phyloP scores from a whole-genome alignment of 1,140 invertebrate genomes.

The Heliconius himera region DNA sequence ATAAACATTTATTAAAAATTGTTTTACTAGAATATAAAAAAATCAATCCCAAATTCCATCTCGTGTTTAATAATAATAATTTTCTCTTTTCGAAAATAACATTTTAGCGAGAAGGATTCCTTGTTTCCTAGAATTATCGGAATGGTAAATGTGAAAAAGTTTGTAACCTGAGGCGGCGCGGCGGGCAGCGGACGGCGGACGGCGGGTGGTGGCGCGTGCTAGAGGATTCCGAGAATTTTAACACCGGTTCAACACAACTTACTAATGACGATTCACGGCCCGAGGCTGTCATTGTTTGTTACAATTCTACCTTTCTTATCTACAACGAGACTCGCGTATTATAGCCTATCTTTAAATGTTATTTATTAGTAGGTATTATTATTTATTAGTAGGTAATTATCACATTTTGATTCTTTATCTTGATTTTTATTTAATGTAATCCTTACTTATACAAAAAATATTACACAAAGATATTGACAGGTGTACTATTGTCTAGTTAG shows the following conservation, averaged over 20 bases:
- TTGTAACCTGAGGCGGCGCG: conserved; percentile 52
- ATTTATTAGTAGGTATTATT: background rate
- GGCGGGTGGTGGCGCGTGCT: conserved; percentile 61
- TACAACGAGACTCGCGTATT: conserved; percentile 5
- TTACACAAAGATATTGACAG: too few species aligned
- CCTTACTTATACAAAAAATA: too few species aligned
- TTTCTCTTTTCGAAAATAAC: conserved; percentile 41
- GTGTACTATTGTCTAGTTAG: too few species aligned
- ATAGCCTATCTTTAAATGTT: background rate
- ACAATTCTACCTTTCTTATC: conserved; percentile 29
- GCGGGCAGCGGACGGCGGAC: conserved; percentile 32
- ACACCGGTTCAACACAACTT: conserved; percentile 52
- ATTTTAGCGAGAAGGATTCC: conserved; percentile 55
- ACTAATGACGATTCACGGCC: conserved; percentile 33
- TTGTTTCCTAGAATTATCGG: conserved; percentile 59
- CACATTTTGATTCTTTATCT: background rate
- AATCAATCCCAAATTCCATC: background rate
- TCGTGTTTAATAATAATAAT: background rate
- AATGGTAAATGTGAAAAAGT: conserved; percentile 72
- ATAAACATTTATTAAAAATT: conserved; percentile 1
- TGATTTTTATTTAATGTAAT: background rate
- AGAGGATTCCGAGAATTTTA: conserved; percentile 67
- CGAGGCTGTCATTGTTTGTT: conserved; percentile 38
- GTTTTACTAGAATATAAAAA: background rate
- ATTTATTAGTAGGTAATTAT: background rate